These are phyloP conservation scores for Bombyx mori DNA, from an alignment of 1,140 invertebrate species.

Conservation along the genomic window DNA sequence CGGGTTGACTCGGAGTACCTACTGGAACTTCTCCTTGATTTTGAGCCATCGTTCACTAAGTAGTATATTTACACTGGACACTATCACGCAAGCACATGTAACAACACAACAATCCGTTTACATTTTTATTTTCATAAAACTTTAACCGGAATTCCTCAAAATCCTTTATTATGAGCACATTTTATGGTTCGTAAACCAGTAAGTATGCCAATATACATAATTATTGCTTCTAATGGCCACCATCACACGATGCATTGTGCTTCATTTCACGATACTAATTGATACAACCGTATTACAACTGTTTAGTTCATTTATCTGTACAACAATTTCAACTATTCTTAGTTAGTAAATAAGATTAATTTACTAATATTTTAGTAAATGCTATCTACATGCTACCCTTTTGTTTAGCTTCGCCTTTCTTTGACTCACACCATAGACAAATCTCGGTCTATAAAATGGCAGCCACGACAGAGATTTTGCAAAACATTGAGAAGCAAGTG, in stretches of 20 bases:
- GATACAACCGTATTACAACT: constrained; percentile 29
- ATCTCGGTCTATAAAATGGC: constrained; percentile 62
- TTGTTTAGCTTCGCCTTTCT: constrained; percentile 71
- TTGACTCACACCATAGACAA: constrained; percentile 61
- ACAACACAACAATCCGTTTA: constrained; percentile 37
- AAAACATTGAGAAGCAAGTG: too few relatives aligned
- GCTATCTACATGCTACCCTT: constrained; percentile 67
- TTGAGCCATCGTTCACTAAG: constrained; percentile 57
- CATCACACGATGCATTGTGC: constrained; percentile 68
- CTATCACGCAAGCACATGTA: constrained; percentile 41
- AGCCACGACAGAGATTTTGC: constrained; percentile 33
- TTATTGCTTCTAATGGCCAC: constrained; percentile 70
- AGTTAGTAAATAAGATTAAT: constrained; percentile 42
- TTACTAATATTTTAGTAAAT: constrained; percentile 55
- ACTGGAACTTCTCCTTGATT: constrained; percentile 70
- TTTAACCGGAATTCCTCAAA: constrained; percentile 26
- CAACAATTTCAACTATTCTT: constrained; percentile 28
- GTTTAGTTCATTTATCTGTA: constrained; percentile 30
- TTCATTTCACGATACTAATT: constrained; percentile 49
- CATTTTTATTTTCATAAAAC: constrained; percentile 39
- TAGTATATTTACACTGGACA: constrained; percentile 49
- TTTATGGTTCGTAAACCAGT: constrained; percentile 50
- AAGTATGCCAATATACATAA: constrained; percentile 71
- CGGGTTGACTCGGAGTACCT: constrained; percentile 60
- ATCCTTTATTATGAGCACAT: constrained; percentile 38